phyloP scores from a whole-genome alignment of 1,140 invertebrate genomes.

The Papilio helenus region DNA sequence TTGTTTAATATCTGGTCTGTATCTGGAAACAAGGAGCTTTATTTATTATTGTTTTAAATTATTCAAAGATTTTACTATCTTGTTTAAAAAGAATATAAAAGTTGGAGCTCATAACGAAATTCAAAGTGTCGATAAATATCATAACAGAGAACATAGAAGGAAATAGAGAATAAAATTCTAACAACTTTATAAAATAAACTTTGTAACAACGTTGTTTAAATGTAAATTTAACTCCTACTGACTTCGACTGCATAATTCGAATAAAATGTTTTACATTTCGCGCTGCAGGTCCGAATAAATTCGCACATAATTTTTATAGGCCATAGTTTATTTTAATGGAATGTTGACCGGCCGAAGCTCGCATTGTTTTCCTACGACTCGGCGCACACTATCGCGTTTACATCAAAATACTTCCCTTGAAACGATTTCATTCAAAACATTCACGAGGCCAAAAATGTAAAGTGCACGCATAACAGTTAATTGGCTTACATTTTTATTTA shows the following conservation, averaged over 20 bases:
- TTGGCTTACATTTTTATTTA: constrained; percentile 30
- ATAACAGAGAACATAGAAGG: not conserved
- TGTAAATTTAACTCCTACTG: constrained; percentile 19
- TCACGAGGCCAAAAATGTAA: constrained; percentile 29
- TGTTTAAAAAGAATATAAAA: not conserved
- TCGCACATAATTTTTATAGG: constrained; percentile 30
- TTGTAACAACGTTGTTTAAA: constrained; percentile 19
- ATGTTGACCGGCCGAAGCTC: constrained; percentile 26
- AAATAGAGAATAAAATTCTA: constrained; percentile 24
- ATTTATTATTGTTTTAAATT: too few species aligned
- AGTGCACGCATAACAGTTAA: constrained; percentile 18
- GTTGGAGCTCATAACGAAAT: not conserved
- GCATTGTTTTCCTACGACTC: constrained; percentile 20
- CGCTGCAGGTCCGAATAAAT: constrained; percentile 23
- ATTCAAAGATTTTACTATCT: not conserved
- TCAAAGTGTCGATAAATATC: constrained; percentile 1
- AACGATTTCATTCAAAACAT: constrained; percentile 29
- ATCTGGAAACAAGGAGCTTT: too few species aligned
- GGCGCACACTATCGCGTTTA: constrained; percentile 31
- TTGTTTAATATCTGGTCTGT: too few species aligned
- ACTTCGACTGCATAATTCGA: constrained; percentile 34
- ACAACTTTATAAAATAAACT: constrained; percentile 22
- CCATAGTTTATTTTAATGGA: constrained; percentile 33
- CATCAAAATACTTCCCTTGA: constrained; percentile 25
- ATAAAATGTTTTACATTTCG: constrained; percentile 28